These are phyloP conservation scores for Zoanthus sociatus DNA, from an alignment of 92 coral and sea anemone species.

Conservation along the genomic window DNA sequence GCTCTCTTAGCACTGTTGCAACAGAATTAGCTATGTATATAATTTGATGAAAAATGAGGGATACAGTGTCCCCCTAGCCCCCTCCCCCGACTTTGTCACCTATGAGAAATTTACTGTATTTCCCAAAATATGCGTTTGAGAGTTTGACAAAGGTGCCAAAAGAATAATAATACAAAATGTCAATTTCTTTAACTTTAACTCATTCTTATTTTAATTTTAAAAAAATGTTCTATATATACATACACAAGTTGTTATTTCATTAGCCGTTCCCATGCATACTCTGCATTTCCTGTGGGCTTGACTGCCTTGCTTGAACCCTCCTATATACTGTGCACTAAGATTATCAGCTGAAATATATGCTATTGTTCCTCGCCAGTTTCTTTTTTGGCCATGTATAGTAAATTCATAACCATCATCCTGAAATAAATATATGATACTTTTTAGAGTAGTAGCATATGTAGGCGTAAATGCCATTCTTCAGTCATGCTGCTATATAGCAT, in stretches of 20 bases:
- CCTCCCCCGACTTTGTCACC: constrained; percentile 8
- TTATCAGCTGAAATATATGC: constrained; percentile 56
- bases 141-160: background rate
- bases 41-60: background rate
- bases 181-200: background rate
- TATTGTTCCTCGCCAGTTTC: constrained; percentile 47
- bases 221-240: constrained; percentile 17
- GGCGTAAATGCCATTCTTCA: constrained; percentile 6
- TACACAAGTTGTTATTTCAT: constrained; percentile 46
- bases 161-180: background rate
- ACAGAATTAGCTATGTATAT: background rate
- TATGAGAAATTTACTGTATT: background rate
- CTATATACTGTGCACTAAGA: constrained; percentile 58
- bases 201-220: background rate
- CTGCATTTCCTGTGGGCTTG: constrained; percentile 46
- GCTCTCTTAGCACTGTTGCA: background rate
- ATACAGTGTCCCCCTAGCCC: background rate
- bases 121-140: background rate
- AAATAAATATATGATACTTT: constrained; percentile 10
- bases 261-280: constrained; percentile 57
- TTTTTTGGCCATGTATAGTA: constrained; percentile 22
- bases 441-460: background rate
- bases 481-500: constrained; percentile 5
- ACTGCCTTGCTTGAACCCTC: constrained; percentile 54
- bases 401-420: constrained; percentile 48